phyloP scores from a whole-genome alignment of 2,888 invertebrate genomes.

The Megamerina dolium region DNA sequence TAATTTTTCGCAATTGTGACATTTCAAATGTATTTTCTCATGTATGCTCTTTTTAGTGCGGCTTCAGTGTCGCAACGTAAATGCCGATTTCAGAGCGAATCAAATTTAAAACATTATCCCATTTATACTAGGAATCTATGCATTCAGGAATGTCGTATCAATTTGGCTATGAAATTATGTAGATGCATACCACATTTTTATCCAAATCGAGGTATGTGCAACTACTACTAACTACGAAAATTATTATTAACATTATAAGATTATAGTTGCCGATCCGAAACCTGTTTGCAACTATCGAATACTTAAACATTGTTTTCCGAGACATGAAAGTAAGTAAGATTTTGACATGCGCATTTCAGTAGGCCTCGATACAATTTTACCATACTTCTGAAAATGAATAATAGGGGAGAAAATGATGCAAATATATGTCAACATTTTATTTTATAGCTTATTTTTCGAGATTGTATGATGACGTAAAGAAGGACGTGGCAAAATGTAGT shows the following conservation, averaged over 20 bases:
- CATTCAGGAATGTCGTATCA: conserved; percentile 45
- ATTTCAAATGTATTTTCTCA: too few species aligned
- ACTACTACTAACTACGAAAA: background rate
- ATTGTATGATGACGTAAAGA: too few species aligned
- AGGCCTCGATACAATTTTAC: conserved; percentile 4
- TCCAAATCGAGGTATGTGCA: conserved; percentile 39
- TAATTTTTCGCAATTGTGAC: too few species aligned
- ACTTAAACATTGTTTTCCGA: conserved; percentile 17
- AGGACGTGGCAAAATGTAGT: too few species aligned
- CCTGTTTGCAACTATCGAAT: conserved; percentile 18
- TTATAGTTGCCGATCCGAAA: conserved; percentile 15
- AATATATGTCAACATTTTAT: too few species aligned
- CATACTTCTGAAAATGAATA: too few species aligned
- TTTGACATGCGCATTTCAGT: background rate
- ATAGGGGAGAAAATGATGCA: too few species aligned
- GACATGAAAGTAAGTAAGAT: conserved; percentile 10
- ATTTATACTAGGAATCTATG: conserved; percentile 45
- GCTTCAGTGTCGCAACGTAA: conserved; percentile 7
- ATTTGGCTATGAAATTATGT: conserved; percentile 40
- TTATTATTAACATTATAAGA: background rate
- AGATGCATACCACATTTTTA: conserved; percentile 50
- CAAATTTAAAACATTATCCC: conserved; percentile 44
- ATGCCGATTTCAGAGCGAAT: conserved; percentile 44
- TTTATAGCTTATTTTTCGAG: too few species aligned
- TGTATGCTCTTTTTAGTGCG: background rate